phyloP scores from a whole-genome alignment of 2,888 invertebrate species.

The Timema podura region DNA sequence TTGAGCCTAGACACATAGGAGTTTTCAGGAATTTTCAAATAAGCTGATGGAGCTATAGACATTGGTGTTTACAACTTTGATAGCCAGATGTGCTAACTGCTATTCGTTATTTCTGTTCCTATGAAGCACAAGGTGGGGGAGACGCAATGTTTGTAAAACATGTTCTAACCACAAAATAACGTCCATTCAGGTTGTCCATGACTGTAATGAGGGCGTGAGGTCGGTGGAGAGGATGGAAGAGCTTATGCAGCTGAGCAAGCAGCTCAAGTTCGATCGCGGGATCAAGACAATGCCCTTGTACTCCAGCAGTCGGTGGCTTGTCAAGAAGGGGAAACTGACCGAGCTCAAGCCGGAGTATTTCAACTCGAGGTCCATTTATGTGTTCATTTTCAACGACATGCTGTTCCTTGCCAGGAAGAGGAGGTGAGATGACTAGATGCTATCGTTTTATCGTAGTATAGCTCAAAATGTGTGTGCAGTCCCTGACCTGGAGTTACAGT shows the following conservation, averaged over 20 bases:
- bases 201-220: constrained; percentile 4
- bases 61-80: no score
- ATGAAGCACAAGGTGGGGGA: no score
- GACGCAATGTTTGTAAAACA: no score
- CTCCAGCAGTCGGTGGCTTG: constrained; percentile 9
- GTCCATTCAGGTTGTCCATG: constrained; percentile 6
- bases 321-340: constrained; percentile 1
- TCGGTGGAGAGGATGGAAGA: constrained; percentile 9
- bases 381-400: constrained; percentile 9
- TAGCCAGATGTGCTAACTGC: no score
- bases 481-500: no score
- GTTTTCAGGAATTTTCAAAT: no score
- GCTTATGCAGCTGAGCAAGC: constrained; percentile 7
- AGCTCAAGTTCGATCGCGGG: constrained; percentile 8
- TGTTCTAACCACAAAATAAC: no score
- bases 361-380: constrained; percentile 5
- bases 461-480: no score
- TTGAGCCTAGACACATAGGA: no score
- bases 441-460: no score
- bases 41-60: no score
- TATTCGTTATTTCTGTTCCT: no score
- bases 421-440: not conserved
- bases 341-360: constrained; percentile 12
- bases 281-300: not conserved
- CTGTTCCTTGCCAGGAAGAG: constrained; percentile 5